Evolutionary conservation across 2,113 vertebrate species (phyloP).

Genomic region (Hydrochoerus hydrochaeris): DNA sequence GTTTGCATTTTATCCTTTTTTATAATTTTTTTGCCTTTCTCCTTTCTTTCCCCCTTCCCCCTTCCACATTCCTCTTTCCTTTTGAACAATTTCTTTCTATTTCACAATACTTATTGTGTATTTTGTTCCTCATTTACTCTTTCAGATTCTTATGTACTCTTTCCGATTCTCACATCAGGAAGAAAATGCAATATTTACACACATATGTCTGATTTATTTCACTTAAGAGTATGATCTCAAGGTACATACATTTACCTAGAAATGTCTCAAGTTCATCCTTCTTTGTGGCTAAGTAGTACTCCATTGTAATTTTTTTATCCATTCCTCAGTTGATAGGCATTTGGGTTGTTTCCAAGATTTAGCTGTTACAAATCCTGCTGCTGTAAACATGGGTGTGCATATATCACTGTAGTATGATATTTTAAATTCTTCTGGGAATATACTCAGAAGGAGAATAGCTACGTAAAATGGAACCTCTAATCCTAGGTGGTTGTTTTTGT

Average conservation of each 20-base stretch:
- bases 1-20: background rate
- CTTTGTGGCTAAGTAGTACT: background rate
- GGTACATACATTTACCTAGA: background rate
- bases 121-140: background rate
- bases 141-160: background rate
- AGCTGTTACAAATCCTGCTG: background rate
- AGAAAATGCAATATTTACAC: background rate
- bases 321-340: background rate
- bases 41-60: background rate
- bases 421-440: too few relatives aligned
- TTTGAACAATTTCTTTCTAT: background rate
- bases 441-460: background rate
- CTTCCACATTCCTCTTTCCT: background rate
- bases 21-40: background rate
- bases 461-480: background rate
- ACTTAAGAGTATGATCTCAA: background rate
- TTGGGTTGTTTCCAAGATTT: background rate
- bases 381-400: background rate
- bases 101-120: background rate
- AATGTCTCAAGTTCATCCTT: background rate
- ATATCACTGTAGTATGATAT: too few relatives aligned
- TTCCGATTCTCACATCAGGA: background rate
- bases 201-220: background rate
- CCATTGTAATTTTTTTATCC: background rate
- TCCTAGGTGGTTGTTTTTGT: too few relatives aligned